phyloP scores from a whole-genome alignment of 2,797 vertebrate species.

The Oophaga sylvatica region DNA sequence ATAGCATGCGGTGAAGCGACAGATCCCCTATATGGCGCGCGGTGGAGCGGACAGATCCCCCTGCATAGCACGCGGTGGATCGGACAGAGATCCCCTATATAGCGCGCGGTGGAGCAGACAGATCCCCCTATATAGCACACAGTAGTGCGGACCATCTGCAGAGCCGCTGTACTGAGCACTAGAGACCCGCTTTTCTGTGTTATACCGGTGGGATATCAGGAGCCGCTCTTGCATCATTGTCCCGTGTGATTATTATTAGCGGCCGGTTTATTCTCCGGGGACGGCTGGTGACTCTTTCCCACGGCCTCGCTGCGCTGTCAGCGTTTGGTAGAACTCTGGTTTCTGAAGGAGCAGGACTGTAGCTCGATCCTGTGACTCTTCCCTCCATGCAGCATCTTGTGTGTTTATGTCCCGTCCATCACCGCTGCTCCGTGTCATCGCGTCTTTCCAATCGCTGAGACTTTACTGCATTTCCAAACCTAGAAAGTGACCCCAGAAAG shows the following conservation, averaged over 20 bases:
- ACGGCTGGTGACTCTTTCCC: conserved; percentile 15
- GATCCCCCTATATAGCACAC: no score
- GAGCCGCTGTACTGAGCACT: no score
- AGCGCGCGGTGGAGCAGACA: no score
- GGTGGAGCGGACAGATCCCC: no score
- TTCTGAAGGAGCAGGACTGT: conserved; percentile 8
- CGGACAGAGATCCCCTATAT: neutral
- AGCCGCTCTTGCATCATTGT: no score
- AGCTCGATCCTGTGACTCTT: neutral
- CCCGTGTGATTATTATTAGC: no score
- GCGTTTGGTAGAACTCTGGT: neutral
- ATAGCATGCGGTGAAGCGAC: neutral
- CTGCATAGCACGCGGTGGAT: neutral
- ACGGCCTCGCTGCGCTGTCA: conserved; percentile 8
- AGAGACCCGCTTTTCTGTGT: no score
- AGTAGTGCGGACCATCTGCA: no score
- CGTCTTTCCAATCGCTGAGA: neutral
- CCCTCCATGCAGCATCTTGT: neutral
- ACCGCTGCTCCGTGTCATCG: neutral
- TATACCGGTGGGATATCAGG: no score
- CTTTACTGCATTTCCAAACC: neutral
- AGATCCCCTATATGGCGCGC: neutral
- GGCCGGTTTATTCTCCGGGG: no score
- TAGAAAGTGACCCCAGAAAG: no score
- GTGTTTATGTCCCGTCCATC: neutral